Evolutionary conservation across 2,888 invertebrate species (phyloP).

Genomic region (Lingula anatina): DNA sequence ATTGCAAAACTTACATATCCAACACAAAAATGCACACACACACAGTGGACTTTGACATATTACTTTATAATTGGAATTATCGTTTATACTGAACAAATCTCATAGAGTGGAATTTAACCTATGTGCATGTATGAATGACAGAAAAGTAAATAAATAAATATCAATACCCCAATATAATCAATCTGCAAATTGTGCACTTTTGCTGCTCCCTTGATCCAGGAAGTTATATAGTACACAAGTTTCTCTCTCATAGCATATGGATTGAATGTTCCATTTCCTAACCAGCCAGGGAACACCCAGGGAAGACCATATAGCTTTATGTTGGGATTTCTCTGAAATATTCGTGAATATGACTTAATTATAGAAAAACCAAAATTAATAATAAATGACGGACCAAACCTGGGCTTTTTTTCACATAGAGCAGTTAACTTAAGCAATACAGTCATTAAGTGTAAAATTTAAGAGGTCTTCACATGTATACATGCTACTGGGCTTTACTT

Average conservation of each 20-base stretch:
- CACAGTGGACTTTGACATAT: too few species aligned
- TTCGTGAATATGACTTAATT: too few species aligned
- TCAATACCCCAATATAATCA: constrained; percentile 46
- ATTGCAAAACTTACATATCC: too few species aligned
- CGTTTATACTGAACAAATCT: background rate
- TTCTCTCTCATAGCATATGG: constrained; percentile 29
- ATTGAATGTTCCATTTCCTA: constrained; percentile 32
- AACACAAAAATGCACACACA: background rate
- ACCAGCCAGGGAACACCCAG: constrained; percentile 54
- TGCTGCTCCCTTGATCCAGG: constrained; percentile 46
- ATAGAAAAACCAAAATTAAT: too few species aligned
- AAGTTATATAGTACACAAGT: constrained; percentile 39
- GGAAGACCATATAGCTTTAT: constrained; percentile 50
- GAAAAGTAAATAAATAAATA: too few species aligned
- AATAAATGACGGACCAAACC: too few species aligned
- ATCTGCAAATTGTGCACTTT: constrained; percentile 36
- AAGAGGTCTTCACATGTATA: too few species aligned
- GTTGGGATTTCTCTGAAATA: constrained; percentile 47
- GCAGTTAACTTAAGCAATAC: too few species aligned
- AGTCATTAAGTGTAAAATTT: too few species aligned
- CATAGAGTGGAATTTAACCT: background rate
- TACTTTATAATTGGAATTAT: constrained; percentile 2
- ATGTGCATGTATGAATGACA: too few species aligned
- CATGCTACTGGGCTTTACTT: too few species aligned
- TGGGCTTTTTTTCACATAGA: too few species aligned